Evolutionary conservation across 2,888 invertebrate species (phyloP), one percentile per base, ranked within the genome.

Genomic region (Leistus spinibarbis): DNA sequence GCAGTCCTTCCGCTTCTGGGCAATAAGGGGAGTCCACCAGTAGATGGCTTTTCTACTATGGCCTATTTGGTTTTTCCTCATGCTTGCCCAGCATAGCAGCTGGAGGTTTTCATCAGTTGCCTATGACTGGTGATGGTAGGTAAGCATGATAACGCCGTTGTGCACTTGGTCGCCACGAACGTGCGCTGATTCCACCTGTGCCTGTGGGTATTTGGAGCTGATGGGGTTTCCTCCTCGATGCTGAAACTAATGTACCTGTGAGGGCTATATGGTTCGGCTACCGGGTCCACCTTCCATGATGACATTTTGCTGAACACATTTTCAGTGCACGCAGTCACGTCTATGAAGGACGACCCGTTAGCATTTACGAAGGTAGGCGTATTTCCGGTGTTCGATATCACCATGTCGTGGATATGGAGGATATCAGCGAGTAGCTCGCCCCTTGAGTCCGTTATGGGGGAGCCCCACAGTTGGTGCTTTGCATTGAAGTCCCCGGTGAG

Each of bases 401-500:
- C 4, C 16, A 20, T 17, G 22, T 20, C 54, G 7, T 4, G n/a
- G 3, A 3, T 54, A n/a, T 20, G 13, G n/a, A 27, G 9, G n/a
- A n/a, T 54, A 10, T 54, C 27, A 17, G 17, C 19, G 54, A 54
- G n/a, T n/a, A 20, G 7, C 5, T 17, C 54, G 2, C 68, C 68
- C n/a, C 22, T 68, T 17, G 22, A 17, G 16, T 68, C 68, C 10
- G 56, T 68, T 24, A n/a, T 19, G 16, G 69, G 23, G 3, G 69
- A 57, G 4, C 69, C 69, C 60, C 69, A 69, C 3, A 7, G 9
- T 16, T 13, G 20, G 23, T 22, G 7, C 23, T 69, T 57, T 2
- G 69, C 69, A 20, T 69, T 69, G 1, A 69, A 60, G 40, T 69
- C 69, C n/a, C 69, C 69, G 7, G 56, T 17, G 5, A 56, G 13